Base-by-base conservation (phyloP, 1,140 invertebrate genomes). In the Heliconius congener region DNA sequence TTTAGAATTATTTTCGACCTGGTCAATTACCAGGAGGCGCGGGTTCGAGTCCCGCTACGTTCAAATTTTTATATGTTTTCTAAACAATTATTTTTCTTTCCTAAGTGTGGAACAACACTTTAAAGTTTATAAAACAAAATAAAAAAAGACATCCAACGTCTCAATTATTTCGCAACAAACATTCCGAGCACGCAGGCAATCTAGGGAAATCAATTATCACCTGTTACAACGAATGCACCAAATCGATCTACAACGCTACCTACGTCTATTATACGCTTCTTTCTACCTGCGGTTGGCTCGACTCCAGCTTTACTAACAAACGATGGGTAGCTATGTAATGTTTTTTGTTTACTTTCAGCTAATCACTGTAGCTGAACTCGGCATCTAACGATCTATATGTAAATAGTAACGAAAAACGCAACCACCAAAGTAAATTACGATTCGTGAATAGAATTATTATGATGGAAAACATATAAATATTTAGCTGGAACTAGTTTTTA, bases 291-390 rank as follows among this genome's bases (percentile, higher is more conserved):
- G 73, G 78, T 79, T 86, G 85, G 85, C 84, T 66, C 66, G 34
- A 75, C 19, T 85, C 85, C 85, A 86, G 83, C 57, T 71, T 74
- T 75, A 80, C 79, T 83, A 82, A 83, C 81, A 84, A 86, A 85
- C 83, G 82, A 77, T 16, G 13, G 42, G 34, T 0, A 37, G 34
- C 4, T 80, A 23, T 23, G 23, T 23, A 82, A 81, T 79, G 81
- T 81, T 85, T 86, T 86, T 86, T 85, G 83, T 84, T 84, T 84
- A 82, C 81, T 78, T 75, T 79, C 23, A 23, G 23, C 23, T 23
- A 23, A 80, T 81, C 82, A 80, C 82, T 83, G 82, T 86, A 86
- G 84, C 81, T 78, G 76, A 78, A 83, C 81, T 74, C 81, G 75
- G 78, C 83, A 81, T 83, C 77, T 82, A 86, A 74, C 82, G 78